Evolutionary conservation across 2,797 vertebrate species (phyloP), one percentile per base, ranked within the genome.

Genomic region (Platyrinchus mystaceus): DNA sequence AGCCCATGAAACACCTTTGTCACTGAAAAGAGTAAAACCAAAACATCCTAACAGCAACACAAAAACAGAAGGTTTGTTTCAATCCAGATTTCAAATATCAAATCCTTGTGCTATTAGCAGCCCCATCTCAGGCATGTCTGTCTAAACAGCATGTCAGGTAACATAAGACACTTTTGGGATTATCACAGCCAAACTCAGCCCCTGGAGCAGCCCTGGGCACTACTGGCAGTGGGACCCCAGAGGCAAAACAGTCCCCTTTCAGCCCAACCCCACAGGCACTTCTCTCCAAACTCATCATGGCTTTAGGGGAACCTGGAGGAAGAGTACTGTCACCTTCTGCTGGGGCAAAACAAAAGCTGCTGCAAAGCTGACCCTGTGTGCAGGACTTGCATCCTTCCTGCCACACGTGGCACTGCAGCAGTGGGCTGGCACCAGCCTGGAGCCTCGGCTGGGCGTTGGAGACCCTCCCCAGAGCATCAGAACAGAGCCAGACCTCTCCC

Each of bases 401-500:
- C 19, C 17, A 4, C 18, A 2, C 2, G 1, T 7, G 0, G 58
- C 75, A 41, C 39, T 2, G 1, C 47, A 70, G 81, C 86, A 46
- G 12, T 1, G 3, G 17, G 43, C 46, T 66, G 56, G 44, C 28
- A 71, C 28, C 18, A 1, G 44, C 44, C 28, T 5, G 0, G 34
- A 67, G 21, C 64, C 24, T 63, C 2, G 0, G 34, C 32, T 9
- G 2, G 34, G 27, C 5, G 2, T 20, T 0, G 0, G 32, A 73
- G 19, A 69, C 14, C n/a, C 17, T 55, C 26, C 55, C 41, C 2
- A 4, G 47, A 77, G 64, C 5, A 2, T 21, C 56, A 23, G 7
- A 71, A 26, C 81, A 21, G 47, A 81, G 46, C 28, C 75, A 16
- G 21, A 23, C n/a, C 62, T 44, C 62, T 60, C 41, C 59, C 13